Evolutionary conservation across 2,888 invertebrate genomes (phyloP), one percentile per base, ranked within the genome.

Genomic region (Matsumyia berberina): DNA sequence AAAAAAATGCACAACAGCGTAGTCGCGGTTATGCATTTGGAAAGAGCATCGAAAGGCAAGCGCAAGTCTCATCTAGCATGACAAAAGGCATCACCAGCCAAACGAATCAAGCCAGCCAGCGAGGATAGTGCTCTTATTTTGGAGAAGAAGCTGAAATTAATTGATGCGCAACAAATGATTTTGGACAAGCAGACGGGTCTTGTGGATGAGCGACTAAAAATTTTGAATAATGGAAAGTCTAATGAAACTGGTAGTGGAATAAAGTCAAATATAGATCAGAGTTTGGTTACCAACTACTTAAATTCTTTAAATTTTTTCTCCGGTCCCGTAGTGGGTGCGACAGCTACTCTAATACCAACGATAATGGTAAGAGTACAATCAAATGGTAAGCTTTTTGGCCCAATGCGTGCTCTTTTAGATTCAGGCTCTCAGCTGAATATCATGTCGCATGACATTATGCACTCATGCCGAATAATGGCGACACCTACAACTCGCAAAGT

Each of bases 321-420:
- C 5, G n/a, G 12, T 5, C 5, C 49, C 17, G 11, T 17, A 35
- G 35, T 1, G 17, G 9, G 35, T 0, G 17, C 12, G n/a, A 35
- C 33, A 17, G 33, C 17, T 0, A 6, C 17, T 9, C 2, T 60
- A 9, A 60, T 60, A 42, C 60, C 60, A 24, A 60, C 60, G 3
- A 24, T 60, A 8, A 42, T 39, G 24, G 39, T 42, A 29, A 60
- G 60, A n/a, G n/a, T 60, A 12, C 24, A 24, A 4, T 39, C 31
- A 5, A 11, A 24, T 29, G 42, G 39, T 5, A 24, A 7, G 7
- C 9, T 60, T 8, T 24, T 17, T 0, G 24, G 12, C 2, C 42
- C 60, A 24, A 24, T 60, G 24, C 60, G 60, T 11, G 60, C 60
- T 0, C 39, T 60, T 1, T 60, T 60, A 42, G 60, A 42, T 24